Base-by-base conservation (phyloP, 2,797 vertebrate species). In the Menidia menidia region DNA sequence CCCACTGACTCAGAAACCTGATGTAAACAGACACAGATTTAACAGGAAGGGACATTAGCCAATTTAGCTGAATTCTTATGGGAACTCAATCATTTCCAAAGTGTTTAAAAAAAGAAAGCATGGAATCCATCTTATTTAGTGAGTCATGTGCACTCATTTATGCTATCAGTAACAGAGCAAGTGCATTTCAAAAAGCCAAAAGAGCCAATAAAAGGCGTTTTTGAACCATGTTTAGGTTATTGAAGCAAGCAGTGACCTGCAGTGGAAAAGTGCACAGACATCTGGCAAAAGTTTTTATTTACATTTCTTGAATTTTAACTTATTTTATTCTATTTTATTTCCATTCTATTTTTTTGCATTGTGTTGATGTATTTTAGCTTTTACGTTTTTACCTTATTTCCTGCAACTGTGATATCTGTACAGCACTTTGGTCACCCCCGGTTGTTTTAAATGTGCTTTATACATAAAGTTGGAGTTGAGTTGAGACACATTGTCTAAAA, bases 101-200 rank as follows among this genome's bases (percentile, higher is more conserved):
- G 25, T 25, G 25, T 25, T 25, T 25, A 25, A 25, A 25, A 25
- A 25, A 25, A 30, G 32, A 71, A 64, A 78, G 43, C 9, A 30
- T 54, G 52, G 52, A 51, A 75, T 58, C 60, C 47, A 67, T 75
- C 53, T 75, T 54, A 19, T 32, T 43, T 45, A 44, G 55, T 30
- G 63, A 43, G 53, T 35, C 47, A 60, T 60, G 33, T 43, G 52
- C 65, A 58, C 25, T 48, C 18, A 39, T 42, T 16, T 25, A 25
- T 25, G 25, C 25, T 25, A 25, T 25, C 25, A 18, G 44, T 12
- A 48, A 42, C 16, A 39, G 50, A 74, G n/a, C 45, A 33, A 32
- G 42, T 25, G 16, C 16, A n/a, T 68, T 64, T 65, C 33, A 73
- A 66, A 4, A 52, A 48, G 44, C n/a, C 41, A 6, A 47, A 60